Percentiles rank a stretch among this genome's conserved stretches.
These are phyloP conservation scores for Ophion ellenae DNA, from an alignment of 2,888 invertebrate genomes.

Conservation along the genomic window DNA sequence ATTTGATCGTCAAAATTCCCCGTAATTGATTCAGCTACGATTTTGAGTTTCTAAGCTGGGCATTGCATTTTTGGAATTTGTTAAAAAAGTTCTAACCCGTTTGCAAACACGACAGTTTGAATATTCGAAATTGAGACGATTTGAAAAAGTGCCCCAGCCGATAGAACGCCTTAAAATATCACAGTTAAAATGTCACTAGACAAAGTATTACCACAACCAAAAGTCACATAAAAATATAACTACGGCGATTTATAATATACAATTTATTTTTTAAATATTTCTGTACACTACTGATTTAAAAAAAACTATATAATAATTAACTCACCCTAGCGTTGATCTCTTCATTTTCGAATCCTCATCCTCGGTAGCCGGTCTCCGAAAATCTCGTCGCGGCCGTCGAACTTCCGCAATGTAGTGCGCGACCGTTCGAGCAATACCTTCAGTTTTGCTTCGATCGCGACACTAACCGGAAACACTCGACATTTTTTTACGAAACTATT, in stretches of 20 bases:
- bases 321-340: background rate
- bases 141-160: too few species aligned
- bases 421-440: background rate
- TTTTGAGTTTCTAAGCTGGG: background rate
- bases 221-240: too few species aligned
- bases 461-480: constrained; percentile 38
- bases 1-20: too few species aligned
- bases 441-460: constrained; percentile 24
- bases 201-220: too few species aligned
- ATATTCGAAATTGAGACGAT: too few species aligned
- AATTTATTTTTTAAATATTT: too few species aligned
- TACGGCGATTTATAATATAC: too few species aligned
- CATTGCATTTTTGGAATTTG: background rate
- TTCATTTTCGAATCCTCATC: constrained; percentile 1
- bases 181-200: too few species aligned
- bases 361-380: background rate
- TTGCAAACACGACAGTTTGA: background rate
- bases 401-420: constrained; percentile 15
- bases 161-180: too few species aligned
- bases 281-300: too few species aligned
- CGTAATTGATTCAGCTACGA: too few species aligned
- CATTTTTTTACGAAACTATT: constrained; percentile 36
- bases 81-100: background rate
- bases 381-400: background rate
- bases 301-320: background rate